A percentile compares a stretch with the other conserved stretches of the same genome.
Conservation (phyloP, 2,888 invertebrate genomes). For the Drosophila rellima region DNA sequence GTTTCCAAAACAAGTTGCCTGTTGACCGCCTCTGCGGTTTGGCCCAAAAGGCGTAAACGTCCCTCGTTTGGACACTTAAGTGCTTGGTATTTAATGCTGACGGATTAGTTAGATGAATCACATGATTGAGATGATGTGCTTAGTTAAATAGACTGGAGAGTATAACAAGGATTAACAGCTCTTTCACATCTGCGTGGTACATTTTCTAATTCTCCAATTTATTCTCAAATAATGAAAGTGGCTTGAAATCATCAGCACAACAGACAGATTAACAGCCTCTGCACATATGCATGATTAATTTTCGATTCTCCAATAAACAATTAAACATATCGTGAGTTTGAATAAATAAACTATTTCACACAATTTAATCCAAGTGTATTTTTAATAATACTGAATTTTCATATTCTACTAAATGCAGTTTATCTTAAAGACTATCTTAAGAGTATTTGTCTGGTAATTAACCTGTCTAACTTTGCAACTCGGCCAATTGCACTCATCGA, state of each 20-base stretch:
- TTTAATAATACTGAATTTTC: background rate
- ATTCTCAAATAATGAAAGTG: background rate
- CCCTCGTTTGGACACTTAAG: constrained; percentile 57
- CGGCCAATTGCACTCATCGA: background rate
- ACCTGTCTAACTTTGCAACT: background rate
- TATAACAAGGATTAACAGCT: constrained; percentile 4
- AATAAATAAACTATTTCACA: no score
- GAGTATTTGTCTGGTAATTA: background rate
- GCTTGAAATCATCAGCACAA: no score
- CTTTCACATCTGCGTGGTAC: background rate
- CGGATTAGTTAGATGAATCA: constrained; percentile 34
- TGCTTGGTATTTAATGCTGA: constrained; percentile 44
- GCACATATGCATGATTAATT: no score
- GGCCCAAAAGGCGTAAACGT: constrained; percentile 36
- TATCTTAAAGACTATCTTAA: background rate
- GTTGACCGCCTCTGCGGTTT: constrained; percentile 55
- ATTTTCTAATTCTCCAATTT: background rate
- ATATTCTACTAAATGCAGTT: background rate
- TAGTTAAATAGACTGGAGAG: background rate
- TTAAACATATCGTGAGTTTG: no score
- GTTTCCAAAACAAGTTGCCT: constrained; percentile 52
- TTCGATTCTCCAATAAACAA: no score
- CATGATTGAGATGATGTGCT: constrained; percentile 1
- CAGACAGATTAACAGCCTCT: no score
- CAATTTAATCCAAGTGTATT: no score